Conservation (phyloP, 2,888 invertebrate species). For the Thymelicus sylvestris region DNA sequence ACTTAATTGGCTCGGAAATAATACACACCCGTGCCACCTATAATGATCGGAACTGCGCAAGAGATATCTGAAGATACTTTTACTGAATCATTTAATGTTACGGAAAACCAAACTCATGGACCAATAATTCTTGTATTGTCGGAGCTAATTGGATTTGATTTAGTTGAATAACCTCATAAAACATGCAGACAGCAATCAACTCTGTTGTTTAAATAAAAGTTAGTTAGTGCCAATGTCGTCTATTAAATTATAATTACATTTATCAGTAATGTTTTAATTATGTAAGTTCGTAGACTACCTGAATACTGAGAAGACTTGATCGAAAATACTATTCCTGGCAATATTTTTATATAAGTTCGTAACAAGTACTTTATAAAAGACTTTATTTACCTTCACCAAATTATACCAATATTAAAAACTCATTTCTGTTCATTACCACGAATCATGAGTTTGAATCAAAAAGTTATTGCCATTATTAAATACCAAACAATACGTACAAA, state of each 20-base stretch:
- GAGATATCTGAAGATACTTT: constrained; percentile 42
- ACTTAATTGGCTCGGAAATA: constrained; percentile 73
- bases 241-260: neutral
- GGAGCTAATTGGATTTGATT: neutral
- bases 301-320: no score
- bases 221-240: constrained; percentile 38
- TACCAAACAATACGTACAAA: neutral
- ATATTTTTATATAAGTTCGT: no score
- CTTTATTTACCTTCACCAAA: no score
- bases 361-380: no score
- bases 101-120: neutral
- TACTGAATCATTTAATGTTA: constrained; percentile 5
- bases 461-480: neutral
- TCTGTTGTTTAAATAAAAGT: no score
- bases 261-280: no score
- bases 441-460: no score
- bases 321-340: no score
- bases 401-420: no score
- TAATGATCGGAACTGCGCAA: constrained; percentile 17
- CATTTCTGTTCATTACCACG: no score
- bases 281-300: no score
- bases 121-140: neutral
- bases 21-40: constrained; percentile 59
- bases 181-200: no score
- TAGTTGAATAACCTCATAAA: neutral